Conservation (phyloP, 2,113 vertebrate species). For the Choloepus hoffmanni region DNA sequence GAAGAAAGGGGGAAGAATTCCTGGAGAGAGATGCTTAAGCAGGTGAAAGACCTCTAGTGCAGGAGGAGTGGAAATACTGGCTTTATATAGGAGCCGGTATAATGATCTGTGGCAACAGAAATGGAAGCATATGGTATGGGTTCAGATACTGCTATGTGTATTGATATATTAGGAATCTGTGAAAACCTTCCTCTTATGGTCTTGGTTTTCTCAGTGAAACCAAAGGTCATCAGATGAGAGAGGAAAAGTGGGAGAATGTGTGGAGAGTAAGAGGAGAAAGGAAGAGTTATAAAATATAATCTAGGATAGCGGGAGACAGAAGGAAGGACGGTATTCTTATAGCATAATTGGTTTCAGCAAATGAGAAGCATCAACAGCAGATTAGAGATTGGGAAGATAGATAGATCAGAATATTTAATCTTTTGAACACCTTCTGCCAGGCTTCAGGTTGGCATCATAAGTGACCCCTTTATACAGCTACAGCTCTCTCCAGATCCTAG, state of each 20-base stretch:
- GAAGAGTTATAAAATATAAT: background rate
- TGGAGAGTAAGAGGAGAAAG: background rate
- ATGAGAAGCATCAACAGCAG: background rate
- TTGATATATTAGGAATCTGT: background rate
- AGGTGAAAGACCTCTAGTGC: background rate
- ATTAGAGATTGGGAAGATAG: background rate
- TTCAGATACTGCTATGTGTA: background rate
- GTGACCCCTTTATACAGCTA: background rate
- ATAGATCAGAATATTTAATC: background rate
- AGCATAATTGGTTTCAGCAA: background rate
- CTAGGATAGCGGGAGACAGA: background rate
- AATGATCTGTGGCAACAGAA: background rate
- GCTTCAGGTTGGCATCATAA: background rate
- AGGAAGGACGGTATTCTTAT: background rate
- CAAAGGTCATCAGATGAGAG: background rate
- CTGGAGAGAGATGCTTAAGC: background rate
- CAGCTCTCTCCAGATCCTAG: background rate
- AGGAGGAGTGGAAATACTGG: background rate
- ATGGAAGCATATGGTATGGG: background rate
- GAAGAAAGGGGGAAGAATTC: background rate
- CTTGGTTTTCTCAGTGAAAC: conserved; percentile 26
- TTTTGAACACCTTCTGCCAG: background rate
- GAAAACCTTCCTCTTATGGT: background rate
- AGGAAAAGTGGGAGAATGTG: background rate
- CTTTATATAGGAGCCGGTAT: background rate